Conservation (phyloP, 2,888 invertebrate species). For the Punctoribates punctum region DNA sequence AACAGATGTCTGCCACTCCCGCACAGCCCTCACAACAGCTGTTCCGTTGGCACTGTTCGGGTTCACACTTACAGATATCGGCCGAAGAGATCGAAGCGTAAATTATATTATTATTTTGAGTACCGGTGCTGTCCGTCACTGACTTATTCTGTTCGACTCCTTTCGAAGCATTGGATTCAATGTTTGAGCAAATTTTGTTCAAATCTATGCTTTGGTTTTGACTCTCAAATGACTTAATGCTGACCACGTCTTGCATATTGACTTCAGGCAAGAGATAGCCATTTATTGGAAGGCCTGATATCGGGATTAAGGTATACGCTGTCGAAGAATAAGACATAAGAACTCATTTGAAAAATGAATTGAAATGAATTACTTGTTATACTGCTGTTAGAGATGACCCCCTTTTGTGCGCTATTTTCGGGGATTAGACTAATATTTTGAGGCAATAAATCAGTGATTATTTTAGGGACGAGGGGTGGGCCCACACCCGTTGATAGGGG, state of each 20-base stretch:
- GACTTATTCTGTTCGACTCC: not conserved
- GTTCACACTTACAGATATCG: slow-evolving; percentile 48
- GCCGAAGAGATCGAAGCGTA: slow-evolving; percentile 45
- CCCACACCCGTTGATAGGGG: not conserved
- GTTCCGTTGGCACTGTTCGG: slow-evolving; percentile 45
- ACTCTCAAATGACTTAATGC: not conserved
- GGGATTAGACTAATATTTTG: not conserved
- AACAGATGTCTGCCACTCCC: slow-evolving; percentile 44
- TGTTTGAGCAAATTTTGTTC: not conserved
- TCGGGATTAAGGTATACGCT: slow-evolving; percentile 17
- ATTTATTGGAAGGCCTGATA: not conserved
- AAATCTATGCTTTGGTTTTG: not conserved
- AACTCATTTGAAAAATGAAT: not conserved
- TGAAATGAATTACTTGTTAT: not conserved
- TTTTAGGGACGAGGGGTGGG: not conserved
- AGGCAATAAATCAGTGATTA: not conserved
- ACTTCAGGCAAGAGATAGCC: not conserved
- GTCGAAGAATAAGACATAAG: not conserved
- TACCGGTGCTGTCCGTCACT: not conserved
- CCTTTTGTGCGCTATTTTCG: not conserved
- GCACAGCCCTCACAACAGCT: slow-evolving; percentile 47
- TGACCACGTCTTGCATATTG: not conserved
- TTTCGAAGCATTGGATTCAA: slow-evolving; percentile 3
- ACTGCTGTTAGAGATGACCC: not conserved
- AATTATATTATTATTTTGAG: slow-evolving; percentile 44